Conservation (phyloP, 2,797 vertebrate genomes). For the Poecilia velifera region DNA sequence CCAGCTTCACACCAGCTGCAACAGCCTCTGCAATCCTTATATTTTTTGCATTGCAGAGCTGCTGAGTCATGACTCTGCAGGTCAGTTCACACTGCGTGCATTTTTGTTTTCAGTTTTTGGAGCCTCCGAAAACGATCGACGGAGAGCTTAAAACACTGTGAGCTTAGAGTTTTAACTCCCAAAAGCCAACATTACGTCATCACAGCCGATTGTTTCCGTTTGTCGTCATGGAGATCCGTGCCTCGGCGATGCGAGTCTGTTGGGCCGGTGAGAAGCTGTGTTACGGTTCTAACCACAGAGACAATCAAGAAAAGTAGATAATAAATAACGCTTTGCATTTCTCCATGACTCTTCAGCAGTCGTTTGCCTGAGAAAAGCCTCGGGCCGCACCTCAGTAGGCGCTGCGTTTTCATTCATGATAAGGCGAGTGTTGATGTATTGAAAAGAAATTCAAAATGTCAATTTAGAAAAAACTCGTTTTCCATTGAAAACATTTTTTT, state of each 20-base stretch:
- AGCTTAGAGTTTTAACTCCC: neutral
- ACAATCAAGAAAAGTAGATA: slow-evolving; percentile 2
- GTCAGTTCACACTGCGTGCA: neutral
- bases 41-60: neutral
- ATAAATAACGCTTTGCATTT: slow-evolving; percentile 16
- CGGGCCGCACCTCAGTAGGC: too few species aligned
- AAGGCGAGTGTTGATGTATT: too few species aligned
- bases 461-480: too few species aligned
- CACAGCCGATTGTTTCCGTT: neutral
- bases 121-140: neutral
- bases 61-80: neutral
- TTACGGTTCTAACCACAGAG: neutral
- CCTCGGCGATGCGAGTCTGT: neutral
- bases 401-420: too few species aligned
- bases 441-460: too few species aligned
- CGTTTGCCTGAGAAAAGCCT: slow-evolving; percentile 5
- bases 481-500: too few species aligned
- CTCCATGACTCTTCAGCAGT: slow-evolving; percentile 13
- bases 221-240: neutral
- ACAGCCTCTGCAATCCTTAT: neutral
- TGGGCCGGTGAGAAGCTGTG: neutral
- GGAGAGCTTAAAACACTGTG: neutral
- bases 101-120: neutral
- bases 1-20: neutral
- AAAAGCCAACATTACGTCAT: neutral